These are phyloP conservation scores for Drosophila sucinea DNA, from an alignment of 1,140 invertebrate genomes.

Conservation along the genomic window DNA sequence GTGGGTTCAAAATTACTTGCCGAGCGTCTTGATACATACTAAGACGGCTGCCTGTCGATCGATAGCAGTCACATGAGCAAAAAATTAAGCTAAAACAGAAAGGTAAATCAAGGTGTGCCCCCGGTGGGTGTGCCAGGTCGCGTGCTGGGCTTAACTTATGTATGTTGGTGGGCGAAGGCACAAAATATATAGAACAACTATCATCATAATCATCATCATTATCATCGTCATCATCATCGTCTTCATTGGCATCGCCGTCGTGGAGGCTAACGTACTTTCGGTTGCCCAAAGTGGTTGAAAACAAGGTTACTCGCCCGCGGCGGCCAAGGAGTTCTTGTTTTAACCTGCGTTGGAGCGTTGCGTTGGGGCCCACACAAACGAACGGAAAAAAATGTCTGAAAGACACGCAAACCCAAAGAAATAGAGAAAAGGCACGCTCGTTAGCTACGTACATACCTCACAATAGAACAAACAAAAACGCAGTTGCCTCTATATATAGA, in stretches of 20 bases:
- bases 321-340: slow-evolving; percentile 43
- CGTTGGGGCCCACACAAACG: slow-evolving; percentile 17
- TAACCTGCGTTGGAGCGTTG: background rate
- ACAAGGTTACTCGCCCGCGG: slow-evolving; percentile 65
- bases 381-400: slow-evolving; percentile 62
- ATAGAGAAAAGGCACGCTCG: slow-evolving; percentile 38
- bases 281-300: slow-evolving; percentile 67
- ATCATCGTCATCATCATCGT: slow-evolving; percentile 13
- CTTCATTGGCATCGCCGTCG: slow-evolving; percentile 24
- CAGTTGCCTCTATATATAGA: slow-evolving; percentile 13
- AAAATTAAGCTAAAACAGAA: slow-evolving; percentile 33
- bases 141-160: slow-evolving; percentile 19
- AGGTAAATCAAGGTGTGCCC: slow-evolving; percentile 72
- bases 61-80: slow-evolving; percentile 50
- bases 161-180: slow-evolving; percentile 27
- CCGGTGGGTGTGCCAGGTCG: slow-evolving; percentile 55
- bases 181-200: slow-evolving; percentile 60
- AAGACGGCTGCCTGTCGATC: slow-evolving; percentile 37
- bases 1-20: slow-evolving; percentile 44
- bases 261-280: slow-evolving; percentile 57
- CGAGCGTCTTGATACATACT: slow-evolving; percentile 25
- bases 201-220: background rate
- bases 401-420: slow-evolving; percentile 61
- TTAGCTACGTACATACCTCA: slow-evolving; percentile 28
- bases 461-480: slow-evolving; percentile 42